Evolutionary conservation across 2,113 vertebrate genomes (phyloP).

Genomic region (Sitta europaea): DNA sequence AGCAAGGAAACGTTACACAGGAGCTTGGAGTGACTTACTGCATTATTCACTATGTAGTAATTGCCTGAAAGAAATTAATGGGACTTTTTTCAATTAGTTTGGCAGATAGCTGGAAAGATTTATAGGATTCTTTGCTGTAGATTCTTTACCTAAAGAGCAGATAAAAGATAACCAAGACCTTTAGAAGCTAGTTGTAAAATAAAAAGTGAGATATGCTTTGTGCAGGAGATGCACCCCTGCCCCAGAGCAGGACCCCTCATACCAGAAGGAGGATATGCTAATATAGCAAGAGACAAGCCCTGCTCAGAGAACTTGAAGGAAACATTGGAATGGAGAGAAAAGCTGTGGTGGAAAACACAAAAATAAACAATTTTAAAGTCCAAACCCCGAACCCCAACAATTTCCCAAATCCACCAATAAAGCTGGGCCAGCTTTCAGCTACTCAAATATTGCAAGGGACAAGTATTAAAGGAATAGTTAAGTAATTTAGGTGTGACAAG

Average conservation of each 20-base stretch:
- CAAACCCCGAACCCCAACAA: background rate
- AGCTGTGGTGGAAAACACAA: background rate
- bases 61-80: constrained; percentile 45
- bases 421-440: background rate
- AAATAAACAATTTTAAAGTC: background rate
- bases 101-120: constrained; percentile 21
- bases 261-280: background rate
- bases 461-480: background rate
- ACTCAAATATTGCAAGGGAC: background rate
- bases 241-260: background rate
- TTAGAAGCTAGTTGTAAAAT: background rate
- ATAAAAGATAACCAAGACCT: background rate
- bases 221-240: background rate
- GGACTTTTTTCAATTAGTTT: constrained; percentile 45
- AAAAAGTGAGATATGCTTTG: background rate
- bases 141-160: background rate
- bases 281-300: background rate
- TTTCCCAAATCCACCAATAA: background rate
- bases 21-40: constrained; percentile 32
- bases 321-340: background rate
- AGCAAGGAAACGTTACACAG: background rate
- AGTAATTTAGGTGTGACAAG: background rate
- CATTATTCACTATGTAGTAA: constrained; percentile 30
- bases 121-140: background rate
- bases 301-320: background rate